Conservation (phyloP, 2,113 vertebrate genomes). For the Fulica atra region DNA sequence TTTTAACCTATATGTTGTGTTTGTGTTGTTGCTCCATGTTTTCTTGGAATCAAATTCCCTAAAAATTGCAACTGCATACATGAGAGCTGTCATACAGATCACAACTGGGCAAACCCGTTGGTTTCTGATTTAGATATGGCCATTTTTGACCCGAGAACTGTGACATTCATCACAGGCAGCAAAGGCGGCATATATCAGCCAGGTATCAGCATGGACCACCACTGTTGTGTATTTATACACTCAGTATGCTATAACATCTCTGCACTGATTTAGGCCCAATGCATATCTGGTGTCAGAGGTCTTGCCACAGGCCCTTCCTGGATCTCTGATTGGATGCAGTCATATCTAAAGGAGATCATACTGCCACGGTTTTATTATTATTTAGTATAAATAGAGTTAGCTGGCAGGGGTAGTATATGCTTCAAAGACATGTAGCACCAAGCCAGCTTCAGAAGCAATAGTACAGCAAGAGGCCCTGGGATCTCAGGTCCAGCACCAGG, state of each 20-base stretch:
- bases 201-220: not conserved
- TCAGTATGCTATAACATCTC: not conserved
- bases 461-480: not conserved
- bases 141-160: not conserved
- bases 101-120: not conserved
- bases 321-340: not conserved
- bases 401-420: not conserved
- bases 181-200: not conserved
- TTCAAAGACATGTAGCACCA: not conserved
- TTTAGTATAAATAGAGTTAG: not conserved
- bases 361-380: rapidly evolving
- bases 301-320: not conserved
- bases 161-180: not conserved
- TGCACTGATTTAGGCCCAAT: not conserved
- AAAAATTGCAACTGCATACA: not conserved
- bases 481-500: rapidly evolving
- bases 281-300: not conserved
- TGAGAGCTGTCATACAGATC: not conserved
- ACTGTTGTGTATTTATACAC: not conserved
- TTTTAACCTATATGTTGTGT: not conserved
- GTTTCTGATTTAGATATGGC: not conserved
- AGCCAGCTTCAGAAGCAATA: not conserved
- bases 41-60: not conserved
- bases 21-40: not conserved
- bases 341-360: not conserved